A percentile compares a stretch with the other conserved stretches of the same genome.
Conservation (phyloP, 2,113 vertebrate species). For the Pseudonaja textilis region DNA sequence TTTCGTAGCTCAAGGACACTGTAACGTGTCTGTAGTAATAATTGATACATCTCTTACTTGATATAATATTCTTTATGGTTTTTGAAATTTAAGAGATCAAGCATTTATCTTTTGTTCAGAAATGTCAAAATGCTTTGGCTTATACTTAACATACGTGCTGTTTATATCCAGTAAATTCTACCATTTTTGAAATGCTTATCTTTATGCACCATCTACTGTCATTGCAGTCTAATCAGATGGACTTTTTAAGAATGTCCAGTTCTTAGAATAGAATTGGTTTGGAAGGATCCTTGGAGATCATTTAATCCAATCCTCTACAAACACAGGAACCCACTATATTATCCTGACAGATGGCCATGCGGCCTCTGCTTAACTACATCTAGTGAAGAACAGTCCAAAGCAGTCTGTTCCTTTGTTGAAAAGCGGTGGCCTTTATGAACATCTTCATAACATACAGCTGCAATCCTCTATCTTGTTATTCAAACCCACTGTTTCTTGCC, state of each 20-base stretch:
- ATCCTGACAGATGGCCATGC: background rate
- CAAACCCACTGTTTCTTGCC: background rate
- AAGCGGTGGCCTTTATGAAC: background rate
- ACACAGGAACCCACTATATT: background rate
- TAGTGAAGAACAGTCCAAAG: background rate
- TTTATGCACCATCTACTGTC: slow-evolving; percentile 21
- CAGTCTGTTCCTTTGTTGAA: background rate
- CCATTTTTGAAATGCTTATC: slow-evolving; percentile 25
- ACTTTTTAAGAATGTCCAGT: slow-evolving; percentile 21
- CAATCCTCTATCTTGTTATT: background rate
- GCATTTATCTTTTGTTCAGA: slow-evolving; percentile 34
- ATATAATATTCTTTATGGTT: slow-evolving; percentile 15
- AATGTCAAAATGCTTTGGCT: slow-evolving; percentile 40
- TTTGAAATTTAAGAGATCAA: slow-evolving; percentile 46
- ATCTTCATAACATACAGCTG: background rate
- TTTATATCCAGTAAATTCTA: background rate
- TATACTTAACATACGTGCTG: background rate
- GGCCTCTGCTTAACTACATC: background rate
- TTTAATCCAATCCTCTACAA: background rate
- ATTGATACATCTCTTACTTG: slow-evolving; percentile 42
- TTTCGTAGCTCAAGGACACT: slow-evolving; percentile 53
- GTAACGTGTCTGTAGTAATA: slow-evolving; percentile 54
- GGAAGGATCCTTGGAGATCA: background rate
- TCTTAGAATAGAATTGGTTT: background rate
- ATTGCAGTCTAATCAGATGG: background rate